These are phyloP conservation scores for Parapsyche elsis DNA, from an alignment of 1,140 invertebrate species.

Conservation along the genomic window DNA sequence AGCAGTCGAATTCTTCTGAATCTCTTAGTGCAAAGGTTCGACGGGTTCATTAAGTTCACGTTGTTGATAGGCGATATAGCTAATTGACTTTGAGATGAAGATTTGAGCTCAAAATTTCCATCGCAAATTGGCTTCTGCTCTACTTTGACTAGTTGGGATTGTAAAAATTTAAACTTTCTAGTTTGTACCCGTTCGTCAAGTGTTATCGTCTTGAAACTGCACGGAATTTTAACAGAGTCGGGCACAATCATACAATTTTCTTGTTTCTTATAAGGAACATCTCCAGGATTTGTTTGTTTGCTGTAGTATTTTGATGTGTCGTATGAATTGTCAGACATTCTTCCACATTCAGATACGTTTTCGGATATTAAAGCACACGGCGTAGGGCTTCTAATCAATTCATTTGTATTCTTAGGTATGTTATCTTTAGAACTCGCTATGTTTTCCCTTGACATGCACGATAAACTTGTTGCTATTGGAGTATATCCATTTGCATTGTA, in stretches of 20 bases:
- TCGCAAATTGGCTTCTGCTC: slow-evolving; percentile 56
- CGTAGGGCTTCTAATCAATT: slow-evolving; percentile 39
- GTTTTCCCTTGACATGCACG: slow-evolving; percentile 15
- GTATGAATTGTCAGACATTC: not conserved
- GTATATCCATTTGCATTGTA: slow-evolving; percentile 22
- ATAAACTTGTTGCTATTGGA: not conserved
- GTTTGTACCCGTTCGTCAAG: slow-evolving; percentile 66
- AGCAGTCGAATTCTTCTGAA: slow-evolving; percentile 70
- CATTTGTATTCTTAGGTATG: not conserved
- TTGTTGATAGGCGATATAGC: slow-evolving; percentile 52
- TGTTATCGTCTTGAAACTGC: slow-evolving; percentile 65
- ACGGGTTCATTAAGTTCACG: slow-evolving; percentile 63
- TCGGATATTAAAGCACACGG: slow-evolving; percentile 41
- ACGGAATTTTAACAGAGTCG: slow-evolving; percentile 62
- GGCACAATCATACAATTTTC: slow-evolving; percentile 5
- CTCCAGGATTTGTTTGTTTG: slow-evolving; percentile 1
- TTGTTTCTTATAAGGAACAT: not conserved
- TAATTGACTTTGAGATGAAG: slow-evolving; percentile 48
- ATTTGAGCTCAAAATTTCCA: slow-evolving; percentile 47
- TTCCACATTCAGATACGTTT: not conserved
- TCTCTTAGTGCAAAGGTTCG: slow-evolving; percentile 64
- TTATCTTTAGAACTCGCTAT: not conserved
- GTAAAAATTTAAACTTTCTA: slow-evolving; percentile 66
- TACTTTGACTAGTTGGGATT: slow-evolving; percentile 62
- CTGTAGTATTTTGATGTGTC: not conserved